These are phyloP conservation scores for Choristoneura fumiferana DNA, from an alignment of 1,140 invertebrate species.

Conservation along the genomic window DNA sequence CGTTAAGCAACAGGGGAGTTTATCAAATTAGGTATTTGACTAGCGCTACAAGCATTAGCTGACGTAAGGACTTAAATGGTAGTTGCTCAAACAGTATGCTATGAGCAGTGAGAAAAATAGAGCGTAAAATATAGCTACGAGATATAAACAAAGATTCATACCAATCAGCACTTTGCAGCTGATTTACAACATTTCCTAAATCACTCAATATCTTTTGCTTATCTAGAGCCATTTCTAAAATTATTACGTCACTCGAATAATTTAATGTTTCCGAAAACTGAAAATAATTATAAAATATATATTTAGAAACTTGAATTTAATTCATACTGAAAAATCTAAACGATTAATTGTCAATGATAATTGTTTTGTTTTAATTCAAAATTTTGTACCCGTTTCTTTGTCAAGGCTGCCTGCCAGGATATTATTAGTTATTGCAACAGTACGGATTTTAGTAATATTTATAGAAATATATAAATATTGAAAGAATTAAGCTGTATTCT, in stretches of 20 bases:
- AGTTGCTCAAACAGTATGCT: too few relatives aligned
- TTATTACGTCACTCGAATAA: neutral
- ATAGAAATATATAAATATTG: too few relatives aligned
- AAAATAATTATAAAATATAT: neutral
- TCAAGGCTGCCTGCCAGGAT: neutral
- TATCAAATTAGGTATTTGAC: too few relatives aligned
- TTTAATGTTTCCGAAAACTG: neutral
- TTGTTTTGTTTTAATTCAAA: constrained; percentile 9
- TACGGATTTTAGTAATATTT: too few relatives aligned
- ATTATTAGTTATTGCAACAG: neutral
- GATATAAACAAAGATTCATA: constrained; percentile 29
- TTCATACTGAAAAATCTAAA: neutral
- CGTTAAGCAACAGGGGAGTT: too few relatives aligned
- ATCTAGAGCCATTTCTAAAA: constrained; percentile 58
- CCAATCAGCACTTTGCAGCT: constrained; percentile 70
- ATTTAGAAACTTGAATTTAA: neutral
- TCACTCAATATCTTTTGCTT: constrained; percentile 66
- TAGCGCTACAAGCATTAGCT: too few relatives aligned
- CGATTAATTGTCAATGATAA: neutral
- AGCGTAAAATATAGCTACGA: neutral
- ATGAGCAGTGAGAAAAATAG: neutral
- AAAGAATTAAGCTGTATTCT: too few relatives aligned
- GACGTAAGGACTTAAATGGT: too few relatives aligned
- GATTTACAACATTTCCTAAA: constrained; percentile 65
- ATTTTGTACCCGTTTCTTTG: neutral